Evolutionary conservation across 2,888 invertebrate species (phyloP).

Genomic region (Tipula confusa): DNA sequence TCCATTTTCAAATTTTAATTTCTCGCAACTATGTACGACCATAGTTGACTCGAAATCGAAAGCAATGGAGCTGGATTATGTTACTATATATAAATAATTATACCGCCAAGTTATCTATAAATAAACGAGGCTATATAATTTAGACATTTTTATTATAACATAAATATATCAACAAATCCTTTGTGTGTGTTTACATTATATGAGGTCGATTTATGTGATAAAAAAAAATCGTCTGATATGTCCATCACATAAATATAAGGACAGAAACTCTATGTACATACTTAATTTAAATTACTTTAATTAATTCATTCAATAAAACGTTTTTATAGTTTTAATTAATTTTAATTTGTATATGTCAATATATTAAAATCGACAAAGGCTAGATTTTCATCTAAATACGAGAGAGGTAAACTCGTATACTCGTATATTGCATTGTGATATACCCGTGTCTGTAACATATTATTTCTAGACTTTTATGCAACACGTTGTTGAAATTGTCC

Average conservation of each 20-base stretch:
- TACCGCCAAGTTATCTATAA: neutral
- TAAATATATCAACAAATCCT: neutral
- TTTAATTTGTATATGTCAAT: conserved; percentile 1
- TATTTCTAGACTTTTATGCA: neutral
- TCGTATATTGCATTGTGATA: neutral
- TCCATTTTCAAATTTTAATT: too few species aligned
- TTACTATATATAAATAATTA: neutral
- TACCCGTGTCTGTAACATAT: neutral
- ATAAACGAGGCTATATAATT: neutral
- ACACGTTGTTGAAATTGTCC: conserved; percentile 12
- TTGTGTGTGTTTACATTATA: neutral
- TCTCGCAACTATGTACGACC: too few species aligned
- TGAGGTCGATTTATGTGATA: neutral
- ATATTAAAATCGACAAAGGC: neutral
- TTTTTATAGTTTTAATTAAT: neutral
- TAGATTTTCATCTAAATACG: conserved; percentile 14
- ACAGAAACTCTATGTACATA: neutral
- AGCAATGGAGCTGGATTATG: too few species aligned
- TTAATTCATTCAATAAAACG: conserved; percentile 12
- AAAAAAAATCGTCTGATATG: neutral
- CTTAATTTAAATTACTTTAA: neutral
- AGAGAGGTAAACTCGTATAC: neutral
- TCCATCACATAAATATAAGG: neutral
- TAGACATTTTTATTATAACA: neutral
- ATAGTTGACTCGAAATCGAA: too few species aligned